A percentile compares a stretch with the other conserved stretches of the same genome.
Evolutionary conservation across 1,140 invertebrate genomes (phyloP).

Genomic region (Physella acuta): DNA sequence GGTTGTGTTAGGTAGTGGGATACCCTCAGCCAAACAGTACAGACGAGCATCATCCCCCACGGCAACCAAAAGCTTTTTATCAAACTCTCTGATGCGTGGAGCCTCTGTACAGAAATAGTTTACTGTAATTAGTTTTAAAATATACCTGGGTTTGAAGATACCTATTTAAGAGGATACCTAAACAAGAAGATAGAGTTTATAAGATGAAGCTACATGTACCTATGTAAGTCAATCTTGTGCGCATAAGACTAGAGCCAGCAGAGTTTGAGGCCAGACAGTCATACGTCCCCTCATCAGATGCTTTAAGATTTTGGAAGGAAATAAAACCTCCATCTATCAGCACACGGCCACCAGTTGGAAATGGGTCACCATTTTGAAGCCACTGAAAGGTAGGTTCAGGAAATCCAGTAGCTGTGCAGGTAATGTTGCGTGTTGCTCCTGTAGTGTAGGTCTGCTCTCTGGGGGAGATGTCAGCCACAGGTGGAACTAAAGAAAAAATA

Average conservation of each 20-base stretch:
- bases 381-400: conserved; percentile 48
- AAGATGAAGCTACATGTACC: conserved; percentile 34
- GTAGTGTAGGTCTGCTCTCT: conserved; percentile 50
- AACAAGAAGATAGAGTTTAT: neutral
- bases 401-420: conserved; percentile 46
- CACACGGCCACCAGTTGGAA: conserved; percentile 40
- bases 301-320: conserved; percentile 39
- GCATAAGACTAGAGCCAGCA: conserved; percentile 45
- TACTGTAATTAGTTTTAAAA: neutral
- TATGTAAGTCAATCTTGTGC: conserved; percentile 46
- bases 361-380: conserved; percentile 38
- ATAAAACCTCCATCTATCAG: conserved; percentile 35
- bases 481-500: conserved; percentile 51
- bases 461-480: conserved; percentile 56
- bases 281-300: conserved; percentile 52
- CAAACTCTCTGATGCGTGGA: conserved; percentile 46
- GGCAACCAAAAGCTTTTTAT: conserved; percentile 48
- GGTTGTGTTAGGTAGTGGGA: conserved; percentile 58
- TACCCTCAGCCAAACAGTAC: conserved; percentile 55
- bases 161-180: neutral
- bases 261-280: conserved; percentile 54
- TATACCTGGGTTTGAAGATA: neutral
- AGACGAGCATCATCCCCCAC: conserved; percentile 50
- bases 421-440: conserved; percentile 42
- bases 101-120: conserved; percentile 41